Evolutionary conservation across 2,113 vertebrate genomes (phyloP).

Genomic region (Neogale vison): DNA sequence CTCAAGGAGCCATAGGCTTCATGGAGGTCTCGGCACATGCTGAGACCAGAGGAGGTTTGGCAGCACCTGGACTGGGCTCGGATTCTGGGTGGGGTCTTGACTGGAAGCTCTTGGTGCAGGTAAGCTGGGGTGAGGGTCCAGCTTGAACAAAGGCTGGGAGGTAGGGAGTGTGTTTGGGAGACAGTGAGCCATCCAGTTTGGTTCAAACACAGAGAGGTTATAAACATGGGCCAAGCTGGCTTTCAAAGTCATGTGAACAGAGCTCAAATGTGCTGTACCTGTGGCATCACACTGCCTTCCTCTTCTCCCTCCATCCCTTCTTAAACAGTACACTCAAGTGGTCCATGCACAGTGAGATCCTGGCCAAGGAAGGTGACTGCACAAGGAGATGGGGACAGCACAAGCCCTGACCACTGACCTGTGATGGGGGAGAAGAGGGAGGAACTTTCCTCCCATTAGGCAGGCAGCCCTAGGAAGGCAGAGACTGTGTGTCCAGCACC

Average conservation of each 20-base stretch:
- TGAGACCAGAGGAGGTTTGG: background rate
- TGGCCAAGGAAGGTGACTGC: background rate
- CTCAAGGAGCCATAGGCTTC: background rate
- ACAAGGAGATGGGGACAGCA: too few relatives aligned
- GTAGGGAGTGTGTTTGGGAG: background rate
- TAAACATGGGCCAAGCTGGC: background rate
- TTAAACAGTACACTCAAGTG: rapidly evolving
- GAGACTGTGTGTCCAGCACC: background rate
- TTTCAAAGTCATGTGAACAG: background rate
- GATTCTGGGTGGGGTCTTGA: background rate
- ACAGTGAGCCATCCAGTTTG: background rate
- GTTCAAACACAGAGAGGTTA: background rate
- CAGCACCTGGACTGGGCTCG: background rate
- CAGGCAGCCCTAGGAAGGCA: background rate
- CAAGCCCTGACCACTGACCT: background rate
- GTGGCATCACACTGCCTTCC: rapidly evolving
- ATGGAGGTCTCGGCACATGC: rapidly evolving
- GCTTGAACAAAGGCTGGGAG: background rate
- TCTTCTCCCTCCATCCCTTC: background rate
- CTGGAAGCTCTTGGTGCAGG: background rate
- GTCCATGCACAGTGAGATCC: background rate
- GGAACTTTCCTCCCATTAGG: background rate
- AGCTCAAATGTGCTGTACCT: background rate
- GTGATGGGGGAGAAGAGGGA: background rate
- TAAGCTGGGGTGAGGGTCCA: background rate